These are phyloP conservation scores for Sparidentex hasta DNA, from an alignment of 2,797 vertebrate species.

Conservation along the genomic window DNA sequence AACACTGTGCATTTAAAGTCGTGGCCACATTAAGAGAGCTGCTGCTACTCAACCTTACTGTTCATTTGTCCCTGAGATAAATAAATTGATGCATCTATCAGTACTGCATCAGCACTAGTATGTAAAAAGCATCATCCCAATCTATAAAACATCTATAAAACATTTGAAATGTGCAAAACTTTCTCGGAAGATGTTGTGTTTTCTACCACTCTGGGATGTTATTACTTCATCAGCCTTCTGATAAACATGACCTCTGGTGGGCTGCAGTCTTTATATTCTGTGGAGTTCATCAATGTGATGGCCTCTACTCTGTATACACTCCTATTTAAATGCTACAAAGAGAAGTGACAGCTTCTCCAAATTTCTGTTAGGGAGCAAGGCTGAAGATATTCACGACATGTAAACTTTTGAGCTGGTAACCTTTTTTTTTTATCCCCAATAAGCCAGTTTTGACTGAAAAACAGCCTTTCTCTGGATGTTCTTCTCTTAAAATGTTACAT, in stretches of 20 bases:
- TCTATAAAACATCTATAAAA: background rate
- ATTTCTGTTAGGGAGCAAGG: background rate
- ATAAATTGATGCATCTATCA: background rate
- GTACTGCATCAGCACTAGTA: background rate
- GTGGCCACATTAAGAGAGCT: too few species aligned
- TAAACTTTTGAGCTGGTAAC: background rate
- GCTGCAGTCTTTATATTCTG: background rate
- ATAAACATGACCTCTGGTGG: background rate
- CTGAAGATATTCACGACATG: background rate
- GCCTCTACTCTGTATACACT: background rate
- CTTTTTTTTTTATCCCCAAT: background rate
- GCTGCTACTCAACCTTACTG: too few species aligned
- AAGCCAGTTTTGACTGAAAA: background rate
- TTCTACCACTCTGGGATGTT: too few species aligned
- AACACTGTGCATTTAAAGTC: too few species aligned
- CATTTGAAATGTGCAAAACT: background rate
- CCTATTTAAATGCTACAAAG: background rate
- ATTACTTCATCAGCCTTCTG: too few species aligned
- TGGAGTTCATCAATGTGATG: background rate
- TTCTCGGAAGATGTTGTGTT: too few species aligned
- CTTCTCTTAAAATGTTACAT: background rate
- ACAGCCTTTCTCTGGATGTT: background rate
- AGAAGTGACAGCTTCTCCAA: background rate
- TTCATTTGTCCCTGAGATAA: background rate
- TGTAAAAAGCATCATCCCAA: background rate